A percentile compares a stretch with the other conserved stretches of the same genome.
Conservation (phyloP, 1,140 invertebrate genomes). For the Oryctes rhinoceros region DNA sequence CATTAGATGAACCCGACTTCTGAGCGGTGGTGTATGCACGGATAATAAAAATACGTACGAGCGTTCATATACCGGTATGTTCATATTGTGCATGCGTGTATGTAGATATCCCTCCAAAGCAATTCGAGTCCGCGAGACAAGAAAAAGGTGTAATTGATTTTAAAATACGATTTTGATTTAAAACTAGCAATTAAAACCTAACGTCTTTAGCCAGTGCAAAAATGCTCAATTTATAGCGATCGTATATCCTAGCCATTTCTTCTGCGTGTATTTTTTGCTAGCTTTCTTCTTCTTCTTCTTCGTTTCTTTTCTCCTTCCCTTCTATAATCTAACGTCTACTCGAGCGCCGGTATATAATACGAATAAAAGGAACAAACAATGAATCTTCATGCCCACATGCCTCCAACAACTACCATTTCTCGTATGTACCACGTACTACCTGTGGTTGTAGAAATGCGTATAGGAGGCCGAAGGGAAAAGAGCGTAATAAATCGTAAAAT, state of each 20-base stretch:
- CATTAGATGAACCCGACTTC: background rate
- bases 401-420: slow-evolving; percentile 24
- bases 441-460: background rate
- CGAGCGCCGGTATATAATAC: slow-evolving; percentile 4
- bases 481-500: slow-evolving; percentile 17
- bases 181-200: slow-evolving; percentile 38
- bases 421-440: background rate
- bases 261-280: background rate
- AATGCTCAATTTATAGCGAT: slow-evolving; percentile 13
- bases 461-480: slow-evolving; percentile 14
- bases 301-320: background rate
- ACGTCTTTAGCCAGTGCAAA: slow-evolving; percentile 2
- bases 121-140: background rate
- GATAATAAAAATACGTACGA: background rate
- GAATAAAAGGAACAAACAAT: slow-evolving; percentile 33
- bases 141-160: slow-evolving; percentile 36
- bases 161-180: slow-evolving; percentile 38
- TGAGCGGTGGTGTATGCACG: background rate
- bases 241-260: slow-evolving; percentile 1
- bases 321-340: background rate
- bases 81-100: background rate
- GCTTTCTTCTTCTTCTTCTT: background rate
- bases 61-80: background rate
- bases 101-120: background rate
- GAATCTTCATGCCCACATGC: slow-evolving; percentile 31